These are phyloP conservation scores for Tinea semifulvella DNA, from an alignment of 2,888 invertebrate genomes.

Conservation along the genomic window DNA sequence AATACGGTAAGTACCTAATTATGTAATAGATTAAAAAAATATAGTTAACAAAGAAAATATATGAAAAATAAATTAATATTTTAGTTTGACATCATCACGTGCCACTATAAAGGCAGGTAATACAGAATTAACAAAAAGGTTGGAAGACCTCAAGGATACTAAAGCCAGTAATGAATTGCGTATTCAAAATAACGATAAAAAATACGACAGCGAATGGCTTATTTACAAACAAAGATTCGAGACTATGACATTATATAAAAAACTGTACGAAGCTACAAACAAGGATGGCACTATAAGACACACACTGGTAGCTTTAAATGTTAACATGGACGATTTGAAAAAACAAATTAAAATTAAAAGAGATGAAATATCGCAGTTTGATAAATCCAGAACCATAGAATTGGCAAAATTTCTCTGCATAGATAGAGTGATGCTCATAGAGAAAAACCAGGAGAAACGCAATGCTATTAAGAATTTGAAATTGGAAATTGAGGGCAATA, in stretches of 20 bases:
- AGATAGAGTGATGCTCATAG: slow-evolving; percentile 30
- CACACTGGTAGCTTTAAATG: not conserved
- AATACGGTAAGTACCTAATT: slow-evolving; percentile 41
- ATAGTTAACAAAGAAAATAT: too few species aligned
- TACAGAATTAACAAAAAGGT: slow-evolving; percentile 40
- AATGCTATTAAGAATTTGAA: slow-evolving; percentile 22
- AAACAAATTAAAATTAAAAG: slow-evolving; percentile 26
- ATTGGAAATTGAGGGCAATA: slow-evolving; percentile 24
- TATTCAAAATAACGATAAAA: slow-evolving; percentile 32
- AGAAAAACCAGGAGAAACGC: slow-evolving; percentile 27
- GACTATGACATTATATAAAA: slow-evolving; percentile 41
- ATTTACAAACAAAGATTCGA: slow-evolving; percentile 39
- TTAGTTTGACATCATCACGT: slow-evolving; percentile 32
- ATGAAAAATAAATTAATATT: too few species aligned
- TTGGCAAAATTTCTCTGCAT: slow-evolving; percentile 36
- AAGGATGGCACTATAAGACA: slow-evolving; percentile 17
- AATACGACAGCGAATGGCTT: slow-evolving; percentile 43
- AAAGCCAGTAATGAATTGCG: slow-evolving; percentile 31
- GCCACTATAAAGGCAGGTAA: slow-evolving; percentile 38
- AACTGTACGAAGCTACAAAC: slow-evolving; percentile 28
- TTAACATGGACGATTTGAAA: not conserved
- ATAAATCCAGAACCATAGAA: slow-evolving; percentile 33
- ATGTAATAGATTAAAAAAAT: too few species aligned
- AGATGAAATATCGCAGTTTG: slow-evolving; percentile 24
- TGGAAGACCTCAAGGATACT: slow-evolving; percentile 33